phyloP scores from a whole-genome alignment of 2,888 invertebrate species.

The Falcaria lacertinaria region DNA sequence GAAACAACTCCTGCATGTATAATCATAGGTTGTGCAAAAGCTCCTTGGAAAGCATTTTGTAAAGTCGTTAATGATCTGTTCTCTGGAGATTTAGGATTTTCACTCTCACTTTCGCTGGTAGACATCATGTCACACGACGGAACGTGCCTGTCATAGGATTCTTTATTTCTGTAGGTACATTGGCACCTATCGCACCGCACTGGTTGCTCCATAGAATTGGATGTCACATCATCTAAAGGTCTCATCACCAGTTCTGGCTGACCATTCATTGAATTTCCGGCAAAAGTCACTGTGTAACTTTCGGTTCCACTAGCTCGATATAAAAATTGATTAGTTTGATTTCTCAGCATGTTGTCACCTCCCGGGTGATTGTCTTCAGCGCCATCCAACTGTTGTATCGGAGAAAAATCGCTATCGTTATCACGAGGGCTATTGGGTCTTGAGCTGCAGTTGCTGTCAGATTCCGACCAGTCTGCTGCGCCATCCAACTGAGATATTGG shows the following conservation, averaged over 20 bases:
- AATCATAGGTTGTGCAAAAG: conserved; percentile 74
- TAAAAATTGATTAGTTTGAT: conserved; percentile 63
- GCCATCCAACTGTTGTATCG: conserved; percentile 84
- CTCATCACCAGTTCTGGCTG: conserved; percentile 71
- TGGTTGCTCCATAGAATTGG: conserved; percentile 82
- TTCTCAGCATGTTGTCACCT: conserved; percentile 53
- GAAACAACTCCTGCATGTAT: conserved; percentile 72
- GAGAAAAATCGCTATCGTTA: conserved; percentile 54
- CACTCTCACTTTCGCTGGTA: conserved; percentile 91
- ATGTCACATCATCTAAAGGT: conserved; percentile 58
- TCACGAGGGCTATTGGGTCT: conserved; percentile 65
- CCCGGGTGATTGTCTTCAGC: conserved; percentile 80
- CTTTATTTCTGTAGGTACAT: conserved; percentile 90
- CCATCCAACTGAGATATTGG: conserved; percentile 85
- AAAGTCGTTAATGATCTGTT: conserved; percentile 71
- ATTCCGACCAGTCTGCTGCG: conserved; percentile 83
- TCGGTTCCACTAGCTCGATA: conserved; percentile 72
- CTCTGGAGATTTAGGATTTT: conserved; percentile 80
- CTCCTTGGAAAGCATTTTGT: conserved; percentile 74
- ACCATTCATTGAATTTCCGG: conserved; percentile 73
- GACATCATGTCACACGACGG: conserved; percentile 88
- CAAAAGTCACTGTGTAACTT: conserved; percentile 73
- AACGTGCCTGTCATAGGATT: conserved; percentile 89
- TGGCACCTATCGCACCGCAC: conserved; percentile 94
- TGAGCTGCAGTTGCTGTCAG: conserved; percentile 70